phyloP scores from a whole-genome alignment of 2,113 vertebrate genomes.

The Mus pahari region DNA sequence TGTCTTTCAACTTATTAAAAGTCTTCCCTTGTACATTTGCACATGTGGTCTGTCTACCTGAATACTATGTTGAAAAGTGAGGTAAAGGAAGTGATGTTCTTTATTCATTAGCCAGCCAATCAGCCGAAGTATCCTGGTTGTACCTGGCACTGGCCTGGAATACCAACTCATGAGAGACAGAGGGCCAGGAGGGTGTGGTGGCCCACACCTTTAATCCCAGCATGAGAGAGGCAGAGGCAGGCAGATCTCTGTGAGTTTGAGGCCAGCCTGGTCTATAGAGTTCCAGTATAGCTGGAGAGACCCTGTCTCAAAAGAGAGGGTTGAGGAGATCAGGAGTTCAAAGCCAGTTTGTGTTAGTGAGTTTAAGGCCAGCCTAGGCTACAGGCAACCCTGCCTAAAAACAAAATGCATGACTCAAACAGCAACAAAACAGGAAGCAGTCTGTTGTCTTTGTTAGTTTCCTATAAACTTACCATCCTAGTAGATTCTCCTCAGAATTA shows the following conservation, averaged over 20 bases:
- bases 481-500: background rate
- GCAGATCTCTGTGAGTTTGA: background rate
- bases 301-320: background rate
- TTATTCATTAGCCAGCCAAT: background rate
- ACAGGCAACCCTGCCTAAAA: background rate
- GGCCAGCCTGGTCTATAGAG: background rate
- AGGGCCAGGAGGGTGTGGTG: background rate
- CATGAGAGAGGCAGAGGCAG: background rate
- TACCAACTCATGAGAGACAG: background rate
- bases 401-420: background rate
- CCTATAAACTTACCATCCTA: background rate
- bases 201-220: too few species aligned
- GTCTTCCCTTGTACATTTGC: background rate
- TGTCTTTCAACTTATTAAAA: slow-evolving; percentile 12
- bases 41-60: background rate
- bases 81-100: background rate
- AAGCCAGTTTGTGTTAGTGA: background rate
- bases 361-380: background rate
- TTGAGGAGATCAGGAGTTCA: background rate
- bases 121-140: background rate
- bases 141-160: background rate
- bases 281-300: background rate
- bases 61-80: slow-evolving; percentile 15
- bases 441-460: background rate
- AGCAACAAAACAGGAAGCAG: too few species aligned